Base-by-base conservation (phyloP, 1,140 invertebrate species). In the Drosophila orosa region DNA sequence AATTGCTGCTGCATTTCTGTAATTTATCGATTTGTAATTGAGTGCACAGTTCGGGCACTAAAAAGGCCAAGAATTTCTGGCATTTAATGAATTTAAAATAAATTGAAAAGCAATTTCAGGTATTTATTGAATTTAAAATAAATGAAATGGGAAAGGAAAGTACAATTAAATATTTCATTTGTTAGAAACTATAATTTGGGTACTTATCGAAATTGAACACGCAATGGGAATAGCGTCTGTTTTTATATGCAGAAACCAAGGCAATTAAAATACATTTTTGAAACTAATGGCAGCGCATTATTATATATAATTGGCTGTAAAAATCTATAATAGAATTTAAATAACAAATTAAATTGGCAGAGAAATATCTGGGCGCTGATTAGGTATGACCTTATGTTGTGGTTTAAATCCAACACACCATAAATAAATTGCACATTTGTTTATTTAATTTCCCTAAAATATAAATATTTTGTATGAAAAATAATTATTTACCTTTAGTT, bases 11-110 rank as follows among this genome's bases (percentile, higher is more conserved):
- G 48, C 67, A 58, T 33, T 72, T 45, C 45, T 58, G 66, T 45
- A 71, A 58, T 72, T 47, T 58, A 72, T 72, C 29, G 68, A 72
- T 72, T 72, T 58, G 31, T 33, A 71, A 72, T 72, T 72, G 33
- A 71, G 66, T 58, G 17, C 50, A 71, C 27, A 57, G 15, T 27
- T 42, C 5, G 19, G 37, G 6, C 1, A 2, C 7, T 0, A 29
- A 7, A 25, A 2, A 24, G 9, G 13, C 6, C 3, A 2, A 29
- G 15, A 13, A 42, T 19, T 22, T 6, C n/a, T 29, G 15, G 15
- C 24, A 42, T 62, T 39, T 31, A 5, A 24, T 50, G 3, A 25
- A 55, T 37, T 55, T 17, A 8, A 39, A 39, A 17, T 9, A n/a
- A n/a, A n/a, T n/a, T n/a, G n/a, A n/a, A n/a, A n/a, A 29, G 27